Evolutionary conservation across 2,888 invertebrate genomes (phyloP).

Genomic region (Heliconius erato): DNA sequence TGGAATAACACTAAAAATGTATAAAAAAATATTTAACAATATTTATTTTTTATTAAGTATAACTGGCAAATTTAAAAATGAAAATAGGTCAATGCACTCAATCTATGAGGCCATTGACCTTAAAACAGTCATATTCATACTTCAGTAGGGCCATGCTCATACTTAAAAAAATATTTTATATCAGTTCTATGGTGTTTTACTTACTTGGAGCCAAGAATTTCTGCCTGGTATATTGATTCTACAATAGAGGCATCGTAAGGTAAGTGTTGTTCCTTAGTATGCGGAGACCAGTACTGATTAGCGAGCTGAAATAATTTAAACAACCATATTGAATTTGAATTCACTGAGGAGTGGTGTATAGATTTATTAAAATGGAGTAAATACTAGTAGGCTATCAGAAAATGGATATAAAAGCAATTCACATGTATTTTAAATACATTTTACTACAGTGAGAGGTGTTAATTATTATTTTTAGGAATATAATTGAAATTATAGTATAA

Average conservation of each 20-base stretch:
- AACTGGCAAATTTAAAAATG: slow-evolving; percentile 68
- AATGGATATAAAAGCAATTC: slow-evolving; percentile 52
- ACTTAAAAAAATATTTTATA: slow-evolving; percentile 40
- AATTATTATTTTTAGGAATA: background rate
- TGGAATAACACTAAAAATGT: background rate
- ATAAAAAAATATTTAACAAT: background rate
- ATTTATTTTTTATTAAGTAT: background rate
- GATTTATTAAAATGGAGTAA: slow-evolving; percentile 66
- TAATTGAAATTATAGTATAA: background rate
- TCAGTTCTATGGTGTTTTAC: slow-evolving; percentile 57
- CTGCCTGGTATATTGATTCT: slow-evolving; percentile 94
- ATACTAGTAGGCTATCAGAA: slow-evolving; percentile 75
- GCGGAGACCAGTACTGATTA: slow-evolving; percentile 96
- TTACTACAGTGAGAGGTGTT: background rate
- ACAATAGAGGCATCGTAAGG: slow-evolving; percentile 92
- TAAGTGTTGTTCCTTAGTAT: slow-evolving; percentile 89
- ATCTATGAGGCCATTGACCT: slow-evolving; percentile 78
- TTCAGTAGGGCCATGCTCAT: slow-evolving; percentile 74
- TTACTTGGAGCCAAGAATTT: slow-evolving; percentile 93
- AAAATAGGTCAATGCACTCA: slow-evolving; percentile 74
- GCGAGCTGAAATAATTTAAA: slow-evolving; percentile 89
- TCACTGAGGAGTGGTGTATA: slow-evolving; percentile 79
- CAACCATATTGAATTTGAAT: slow-evolving; percentile 79
- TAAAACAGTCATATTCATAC: slow-evolving; percentile 72
- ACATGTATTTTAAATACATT: slow-evolving; percentile 47